Evolutionary conservation across 2,797 vertebrate genomes (phyloP).

Genomic region (Ctenosaura bakeri): DNA sequence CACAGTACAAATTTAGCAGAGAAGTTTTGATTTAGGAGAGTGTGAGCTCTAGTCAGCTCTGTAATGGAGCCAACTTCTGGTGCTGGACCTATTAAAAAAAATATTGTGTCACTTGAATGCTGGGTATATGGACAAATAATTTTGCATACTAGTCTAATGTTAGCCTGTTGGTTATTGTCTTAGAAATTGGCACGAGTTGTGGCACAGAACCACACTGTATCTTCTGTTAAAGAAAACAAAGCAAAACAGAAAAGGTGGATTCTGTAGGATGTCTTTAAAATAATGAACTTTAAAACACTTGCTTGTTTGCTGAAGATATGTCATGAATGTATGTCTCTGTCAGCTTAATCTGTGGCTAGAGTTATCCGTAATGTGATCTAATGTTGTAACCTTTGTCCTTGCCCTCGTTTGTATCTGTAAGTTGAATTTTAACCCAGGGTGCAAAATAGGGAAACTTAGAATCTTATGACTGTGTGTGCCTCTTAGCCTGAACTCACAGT

Average conservation of each 20-base stretch:
- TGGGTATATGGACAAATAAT: background rate
- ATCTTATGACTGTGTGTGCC: background rate
- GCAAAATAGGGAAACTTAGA: background rate
- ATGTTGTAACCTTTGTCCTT: background rate
- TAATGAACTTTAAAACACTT: background rate
- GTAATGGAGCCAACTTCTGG: background rate
- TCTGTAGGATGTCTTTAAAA: background rate
- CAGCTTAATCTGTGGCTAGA: background rate
- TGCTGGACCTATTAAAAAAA: background rate
- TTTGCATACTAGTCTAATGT: background rate
- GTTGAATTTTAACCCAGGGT: slow-evolving; percentile 17
- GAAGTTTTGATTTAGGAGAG: background rate
- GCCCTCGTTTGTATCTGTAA: background rate
- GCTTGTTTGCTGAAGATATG: background rate
- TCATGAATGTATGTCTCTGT: background rate
- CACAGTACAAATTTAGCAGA: background rate
- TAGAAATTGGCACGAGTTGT: background rate
- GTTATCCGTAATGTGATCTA: background rate
- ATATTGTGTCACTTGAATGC: background rate
- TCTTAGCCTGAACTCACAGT: background rate
- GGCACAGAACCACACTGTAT: background rate
- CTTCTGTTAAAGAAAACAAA: background rate
- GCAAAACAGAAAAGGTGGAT: background rate
- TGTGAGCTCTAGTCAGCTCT: background rate
- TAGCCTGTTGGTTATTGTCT: background rate